Percentiles rank a stretch among this genome's conserved stretches.
These are phyloP conservation scores for Folsomia candida DNA, from an alignment of 2,888 invertebrate species.

Conservation along the genomic window DNA sequence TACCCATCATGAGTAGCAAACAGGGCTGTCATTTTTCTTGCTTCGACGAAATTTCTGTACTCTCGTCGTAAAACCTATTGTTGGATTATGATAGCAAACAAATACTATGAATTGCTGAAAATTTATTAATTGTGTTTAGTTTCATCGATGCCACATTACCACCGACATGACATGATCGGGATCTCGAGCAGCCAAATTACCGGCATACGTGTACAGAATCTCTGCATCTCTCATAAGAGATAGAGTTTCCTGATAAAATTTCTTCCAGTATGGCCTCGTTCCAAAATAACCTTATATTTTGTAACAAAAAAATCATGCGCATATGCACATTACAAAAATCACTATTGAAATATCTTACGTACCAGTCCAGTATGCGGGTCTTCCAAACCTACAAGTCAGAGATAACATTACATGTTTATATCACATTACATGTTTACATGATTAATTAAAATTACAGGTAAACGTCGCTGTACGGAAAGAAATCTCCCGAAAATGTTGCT, in stretches of 20 bases:
- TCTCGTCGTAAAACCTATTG: constrained; percentile 68
- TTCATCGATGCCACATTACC: too few species aligned
- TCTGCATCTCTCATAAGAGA: constrained; percentile 77
- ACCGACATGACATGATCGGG: neutral
- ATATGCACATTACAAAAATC: neutral
- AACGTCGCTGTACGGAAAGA: constrained; percentile 91
- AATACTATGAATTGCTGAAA: too few species aligned
- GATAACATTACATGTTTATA: too few species aligned
- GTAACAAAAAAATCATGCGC: neutral
- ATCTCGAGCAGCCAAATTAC: constrained; percentile 64
- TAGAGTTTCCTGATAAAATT: constrained; percentile 77
- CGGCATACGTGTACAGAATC: constrained; percentile 77
- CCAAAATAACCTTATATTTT: constrained; percentile 77
- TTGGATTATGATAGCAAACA: constrained; percentile 9
- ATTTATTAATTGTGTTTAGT: too few species aligned
- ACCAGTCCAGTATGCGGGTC: constrained; percentile 93
- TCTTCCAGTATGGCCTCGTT: constrained; percentile 79
- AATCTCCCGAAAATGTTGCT: constrained; percentile 85
- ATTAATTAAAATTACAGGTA: constrained; percentile 1
- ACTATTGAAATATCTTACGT: neutral
- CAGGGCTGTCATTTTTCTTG: constrained; percentile 78
- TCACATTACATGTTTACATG: constrained; percentile 2
- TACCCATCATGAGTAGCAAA: constrained; percentile 91
- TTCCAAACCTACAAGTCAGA: too few species aligned
- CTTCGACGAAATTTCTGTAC: constrained; percentile 76